Percentiles rank a stretch among this genome's conserved stretches.
These are phyloP conservation scores for Eubasilissa splendida DNA, from an alignment of 2,888 invertebrate species.

Conservation along the genomic window DNA sequence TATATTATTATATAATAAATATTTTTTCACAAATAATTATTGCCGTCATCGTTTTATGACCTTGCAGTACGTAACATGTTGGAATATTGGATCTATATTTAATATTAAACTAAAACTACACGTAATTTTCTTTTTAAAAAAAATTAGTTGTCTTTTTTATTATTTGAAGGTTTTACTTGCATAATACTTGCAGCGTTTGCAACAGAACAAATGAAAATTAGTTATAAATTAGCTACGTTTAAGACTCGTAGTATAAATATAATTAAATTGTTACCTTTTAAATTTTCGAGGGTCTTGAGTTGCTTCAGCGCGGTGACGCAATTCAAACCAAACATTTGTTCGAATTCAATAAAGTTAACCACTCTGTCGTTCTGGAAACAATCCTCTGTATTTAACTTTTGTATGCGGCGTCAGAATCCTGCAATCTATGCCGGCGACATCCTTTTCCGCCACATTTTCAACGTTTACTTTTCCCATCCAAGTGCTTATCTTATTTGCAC, in stretches of 20 bases:
- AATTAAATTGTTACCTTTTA: neutral
- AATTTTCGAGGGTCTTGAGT: neutral
- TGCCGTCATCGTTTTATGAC: no score
- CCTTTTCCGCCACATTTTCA: constrained; percentile 12
- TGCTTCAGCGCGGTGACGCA: constrained; percentile 23
- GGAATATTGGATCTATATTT: no score
- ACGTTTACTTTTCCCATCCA: neutral
- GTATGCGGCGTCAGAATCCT: neutral
- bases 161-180: no score
- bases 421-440: constrained; percentile 12
- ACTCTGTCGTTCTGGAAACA: neutral
- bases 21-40: no score
- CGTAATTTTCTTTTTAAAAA: no score
- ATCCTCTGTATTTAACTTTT: constrained; percentile 21
- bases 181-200: no score
- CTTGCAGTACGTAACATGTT: no score
- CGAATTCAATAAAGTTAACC: neutral
- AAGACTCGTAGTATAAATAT: neutral
- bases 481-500: neutral
- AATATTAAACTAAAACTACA: no score
- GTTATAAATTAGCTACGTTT: no score
- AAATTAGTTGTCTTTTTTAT: no score
- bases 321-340: constrained; percentile 25
- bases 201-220: no score
- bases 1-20: no score